Conservation (phyloP, 1,140 invertebrate species). For the Euschistus heros region DNA sequence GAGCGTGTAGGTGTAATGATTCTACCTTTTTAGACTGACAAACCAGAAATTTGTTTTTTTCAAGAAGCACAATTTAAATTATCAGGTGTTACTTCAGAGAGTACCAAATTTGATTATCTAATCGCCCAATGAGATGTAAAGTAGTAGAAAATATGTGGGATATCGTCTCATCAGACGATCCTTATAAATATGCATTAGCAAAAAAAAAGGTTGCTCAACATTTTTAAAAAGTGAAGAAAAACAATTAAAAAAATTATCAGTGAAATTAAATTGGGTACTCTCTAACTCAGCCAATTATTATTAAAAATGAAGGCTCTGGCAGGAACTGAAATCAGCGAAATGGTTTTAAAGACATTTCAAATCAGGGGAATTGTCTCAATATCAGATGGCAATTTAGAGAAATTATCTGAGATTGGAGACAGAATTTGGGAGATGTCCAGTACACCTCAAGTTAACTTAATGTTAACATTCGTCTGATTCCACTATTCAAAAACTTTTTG, state of each 20-base stretch:
- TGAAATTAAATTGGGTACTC: no score
- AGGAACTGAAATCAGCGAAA: no score
- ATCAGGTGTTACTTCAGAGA: neutral
- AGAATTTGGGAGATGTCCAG: neutral
- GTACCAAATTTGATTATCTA: neutral
- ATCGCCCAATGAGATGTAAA: neutral
- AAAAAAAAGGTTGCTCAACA: no score
- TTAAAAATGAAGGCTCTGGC: no score
- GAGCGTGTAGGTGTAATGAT: neutral
- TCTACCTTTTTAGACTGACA: neutral
- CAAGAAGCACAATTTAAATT: neutral
- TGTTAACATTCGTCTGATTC: neutral
- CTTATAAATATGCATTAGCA: neutral
- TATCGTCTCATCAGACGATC: neutral
- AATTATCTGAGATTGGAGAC: neutral
- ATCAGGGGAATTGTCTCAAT: neutral
- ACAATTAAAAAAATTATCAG: no score
- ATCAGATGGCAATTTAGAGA: neutral
- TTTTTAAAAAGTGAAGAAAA: no score
- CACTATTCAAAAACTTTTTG: neutral
- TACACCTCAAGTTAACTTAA: no score
- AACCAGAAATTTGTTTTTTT: neutral
- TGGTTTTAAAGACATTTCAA: neutral
- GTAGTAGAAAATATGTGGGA: neutral
- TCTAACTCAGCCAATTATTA: no score